Base-by-base conservation (phyloP, 53 echinoderm and acorn worm species). In the Paracentrotus lividus region DNA sequence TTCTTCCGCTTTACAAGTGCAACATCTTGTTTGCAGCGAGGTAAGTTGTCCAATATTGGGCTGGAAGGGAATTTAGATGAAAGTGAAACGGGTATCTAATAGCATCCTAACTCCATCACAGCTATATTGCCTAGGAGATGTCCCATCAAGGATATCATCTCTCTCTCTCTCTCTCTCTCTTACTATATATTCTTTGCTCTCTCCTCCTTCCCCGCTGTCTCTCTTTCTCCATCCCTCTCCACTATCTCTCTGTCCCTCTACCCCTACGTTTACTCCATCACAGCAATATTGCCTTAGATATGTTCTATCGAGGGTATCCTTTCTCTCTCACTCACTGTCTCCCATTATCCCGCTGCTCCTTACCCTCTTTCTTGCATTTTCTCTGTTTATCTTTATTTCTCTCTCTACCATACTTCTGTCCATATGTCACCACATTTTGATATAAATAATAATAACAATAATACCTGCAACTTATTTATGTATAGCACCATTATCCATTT, bases 1-100 rank as follows among this genome's bases (percentile, higher is more conserved):
- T 52, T 72, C 75, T 72, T 69, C 42, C 69, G 53, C 64, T 72
- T 68, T 90, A 89, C 72, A 49, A 90, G 90, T 16, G 72, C 33
- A 38, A 31, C 90, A 67, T 67, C 72, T 47, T 52, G 72, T 72
- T 90, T 90, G 15, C 90, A 26, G 33, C 33, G 33, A 69, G 90
- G 90, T 90, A 90, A 90, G 90, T 90, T 64, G 89, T 42, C 45
- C 60, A 64, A 89, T 89, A 60, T 89, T 89, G 54, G 43, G 65
- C 43, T 43, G 59, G 42, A 42, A 61, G 61, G 56, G 53, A 86
- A 52, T 55, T 86, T 86, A 55, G 86, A 86, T 54, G 86, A 54
- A 54, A 31, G 21, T 54, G 57, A 56, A 86, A 86, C 81, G 78
- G 47, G 81, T 27, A 81, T 81, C 47, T 81, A 81, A 81, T 87